These are phyloP conservation scores for Podargus strigoides DNA, from an alignment of 2,797 vertebrate genomes.

Conservation along the genomic window DNA sequence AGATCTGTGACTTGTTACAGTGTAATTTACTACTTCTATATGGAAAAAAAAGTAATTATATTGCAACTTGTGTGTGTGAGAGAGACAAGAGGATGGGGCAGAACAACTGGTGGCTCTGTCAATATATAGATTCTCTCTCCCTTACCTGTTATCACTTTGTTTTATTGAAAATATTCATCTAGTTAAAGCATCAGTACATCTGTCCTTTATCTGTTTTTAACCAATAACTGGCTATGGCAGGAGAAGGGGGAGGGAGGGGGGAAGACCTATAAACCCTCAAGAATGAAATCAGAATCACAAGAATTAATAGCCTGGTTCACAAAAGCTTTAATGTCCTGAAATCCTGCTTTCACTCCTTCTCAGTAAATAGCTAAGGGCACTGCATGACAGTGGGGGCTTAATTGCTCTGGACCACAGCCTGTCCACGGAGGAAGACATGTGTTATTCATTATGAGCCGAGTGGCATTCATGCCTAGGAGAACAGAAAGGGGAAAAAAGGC, in stretches of 20 bases:
- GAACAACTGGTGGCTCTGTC: not conserved
- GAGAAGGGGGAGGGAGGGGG: rapidly evolving
- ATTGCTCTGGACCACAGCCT: not conserved
- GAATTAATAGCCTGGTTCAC: slow-evolving; percentile 12
- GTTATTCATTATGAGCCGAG: slow-evolving; percentile 22
- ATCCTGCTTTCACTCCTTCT: not conserved
- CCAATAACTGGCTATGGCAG: not conserved
- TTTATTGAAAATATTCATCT: not conserved
- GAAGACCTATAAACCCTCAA: not conserved
- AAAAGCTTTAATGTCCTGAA: not conserved
- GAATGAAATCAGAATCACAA: slow-evolving; percentile 12
- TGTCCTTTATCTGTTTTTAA: slow-evolving; percentile 23
- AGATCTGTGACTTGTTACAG: not conserved
- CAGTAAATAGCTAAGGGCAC: slow-evolving; percentile 47
- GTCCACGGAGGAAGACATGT: not conserved
- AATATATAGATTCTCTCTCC: not conserved
- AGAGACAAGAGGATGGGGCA: not conserved
- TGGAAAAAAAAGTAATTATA: not conserved
- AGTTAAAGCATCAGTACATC: not conserved
- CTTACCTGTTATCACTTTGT: not conserved
- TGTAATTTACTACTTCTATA: not conserved
- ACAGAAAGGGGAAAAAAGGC: not conserved
- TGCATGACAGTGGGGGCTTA: slow-evolving; percentile 27
- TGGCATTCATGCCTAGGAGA: slow-evolving; percentile 11
- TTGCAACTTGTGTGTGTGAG: not conserved